A percentile compares a stretch with the other conserved stretches of the same genome.
Evolutionary conservation across 2,888 invertebrate species (phyloP).

Genomic region (Lithophane leautieri): DNA sequence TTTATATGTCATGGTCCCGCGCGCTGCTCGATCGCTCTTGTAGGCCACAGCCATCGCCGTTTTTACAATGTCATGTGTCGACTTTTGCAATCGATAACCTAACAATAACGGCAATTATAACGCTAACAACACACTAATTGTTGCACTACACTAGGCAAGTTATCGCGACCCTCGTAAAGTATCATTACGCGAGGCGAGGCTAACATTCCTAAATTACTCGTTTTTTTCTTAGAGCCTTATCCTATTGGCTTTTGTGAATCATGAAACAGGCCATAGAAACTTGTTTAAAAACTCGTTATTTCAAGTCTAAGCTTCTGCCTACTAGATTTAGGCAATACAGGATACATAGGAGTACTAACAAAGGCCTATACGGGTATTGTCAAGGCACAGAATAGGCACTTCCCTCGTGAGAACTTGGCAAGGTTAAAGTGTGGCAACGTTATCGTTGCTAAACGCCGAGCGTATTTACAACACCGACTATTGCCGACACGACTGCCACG

Average conservation of each 20-base stretch:
- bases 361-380: constrained; percentile 89
- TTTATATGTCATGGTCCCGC: constrained; percentile 87
- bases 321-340: constrained; percentile 81
- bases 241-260: constrained; percentile 63
- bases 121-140: constrained; percentile 69
- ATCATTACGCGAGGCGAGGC: constrained; percentile 42
- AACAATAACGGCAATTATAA: constrained; percentile 80
- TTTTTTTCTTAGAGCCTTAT: constrained; percentile 43
- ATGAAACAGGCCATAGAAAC: constrained; percentile 52
- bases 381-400: constrained; percentile 90
- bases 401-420: constrained; percentile 90
- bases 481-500: constrained; percentile 87
- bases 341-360: constrained; percentile 85
- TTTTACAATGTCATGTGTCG: constrained; percentile 89
- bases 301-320: constrained; percentile 46
- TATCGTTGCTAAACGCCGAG: constrained; percentile 89
- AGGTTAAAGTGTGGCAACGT: constrained; percentile 89
- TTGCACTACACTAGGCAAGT: constrained; percentile 57
- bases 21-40: constrained; percentile 88
- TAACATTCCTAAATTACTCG: constrained; percentile 32
- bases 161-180: constrained; percentile 27
- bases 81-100: constrained; percentile 84
- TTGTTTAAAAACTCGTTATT: constrained; percentile 72
- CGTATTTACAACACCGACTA: constrained; percentile 88
- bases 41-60: constrained; percentile 87